Conservation (phyloP, 2,888 invertebrate genomes). For the Orthosia incerta region DNA sequence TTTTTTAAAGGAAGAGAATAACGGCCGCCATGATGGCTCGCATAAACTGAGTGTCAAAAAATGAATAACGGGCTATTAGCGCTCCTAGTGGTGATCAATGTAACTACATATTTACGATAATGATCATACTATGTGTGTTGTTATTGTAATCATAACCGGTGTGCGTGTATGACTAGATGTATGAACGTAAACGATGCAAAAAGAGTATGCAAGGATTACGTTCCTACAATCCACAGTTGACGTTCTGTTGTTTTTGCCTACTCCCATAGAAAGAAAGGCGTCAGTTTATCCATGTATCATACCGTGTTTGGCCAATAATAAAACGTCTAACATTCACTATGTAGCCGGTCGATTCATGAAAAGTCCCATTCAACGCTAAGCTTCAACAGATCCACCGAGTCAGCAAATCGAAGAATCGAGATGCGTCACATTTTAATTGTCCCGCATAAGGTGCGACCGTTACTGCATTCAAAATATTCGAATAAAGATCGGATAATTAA, state of each 20-base stretch:
- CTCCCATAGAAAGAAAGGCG: too few species aligned
- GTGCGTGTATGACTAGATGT: too few species aligned
- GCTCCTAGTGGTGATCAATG: not conserved
- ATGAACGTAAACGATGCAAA: too few species aligned
- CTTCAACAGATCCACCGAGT: conserved; percentile 69
- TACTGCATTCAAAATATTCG: conserved; percentile 77
- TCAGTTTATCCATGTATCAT: too few species aligned
- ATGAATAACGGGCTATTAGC: not conserved
- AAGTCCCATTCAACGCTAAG: not conserved
- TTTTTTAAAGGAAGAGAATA: too few species aligned
- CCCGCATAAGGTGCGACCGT: conserved; percentile 83
- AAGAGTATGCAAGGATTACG: too few species aligned
- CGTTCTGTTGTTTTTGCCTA: too few species aligned
- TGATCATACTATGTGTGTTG: not conserved
- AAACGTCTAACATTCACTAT: not conserved
- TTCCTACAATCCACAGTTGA: too few species aligned
- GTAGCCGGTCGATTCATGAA: not conserved
- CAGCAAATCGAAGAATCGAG: conserved; percentile 70
- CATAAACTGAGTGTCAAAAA: not conserved
- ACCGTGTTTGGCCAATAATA: not conserved
- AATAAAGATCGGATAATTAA: conserved; percentile 86
- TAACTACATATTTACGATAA: not conserved
- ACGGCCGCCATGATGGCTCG: not conserved
- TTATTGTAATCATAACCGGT: too few species aligned
- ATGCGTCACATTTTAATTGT: conserved; percentile 88